Evolutionary conservation across 2,113 vertebrate genomes (phyloP).

Genomic region (Triplophysa tibetana): DNA sequence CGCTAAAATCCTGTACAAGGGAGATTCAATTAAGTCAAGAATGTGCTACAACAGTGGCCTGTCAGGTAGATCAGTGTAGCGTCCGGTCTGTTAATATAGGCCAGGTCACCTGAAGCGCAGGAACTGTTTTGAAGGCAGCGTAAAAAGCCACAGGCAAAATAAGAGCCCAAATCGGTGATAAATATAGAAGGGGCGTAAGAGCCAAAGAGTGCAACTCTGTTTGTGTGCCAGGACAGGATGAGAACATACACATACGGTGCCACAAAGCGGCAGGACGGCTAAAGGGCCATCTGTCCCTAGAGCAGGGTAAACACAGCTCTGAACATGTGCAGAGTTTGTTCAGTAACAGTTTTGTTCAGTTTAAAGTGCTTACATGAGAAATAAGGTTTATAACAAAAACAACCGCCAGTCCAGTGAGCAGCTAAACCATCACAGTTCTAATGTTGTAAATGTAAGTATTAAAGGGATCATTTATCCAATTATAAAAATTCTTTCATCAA

Average conservation of each 20-base stretch:
- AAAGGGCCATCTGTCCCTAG: slow-evolving; percentile 70
- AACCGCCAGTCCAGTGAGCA: no score
- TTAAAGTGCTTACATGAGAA: no score
- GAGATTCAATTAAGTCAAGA: slow-evolving; percentile 19
- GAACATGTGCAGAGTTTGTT: background rate
- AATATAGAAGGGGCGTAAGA: background rate
- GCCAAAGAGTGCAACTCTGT: slow-evolving; percentile 23
- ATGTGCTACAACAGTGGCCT: slow-evolving; percentile 50
- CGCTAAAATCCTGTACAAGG: slow-evolving; percentile 12
- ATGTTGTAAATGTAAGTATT: no score
- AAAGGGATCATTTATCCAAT: no score
- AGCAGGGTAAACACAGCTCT: slow-evolving; percentile 45
- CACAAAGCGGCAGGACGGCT: slow-evolving; percentile 54
- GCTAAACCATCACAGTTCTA: no score
- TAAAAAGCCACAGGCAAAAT: slow-evolving; percentile 52
- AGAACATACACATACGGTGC: slow-evolving; percentile 60
- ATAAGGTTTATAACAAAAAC: no score
- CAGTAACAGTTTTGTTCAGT: no score
- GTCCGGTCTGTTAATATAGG: slow-evolving; percentile 44
- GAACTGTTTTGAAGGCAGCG: slow-evolving; percentile 55
- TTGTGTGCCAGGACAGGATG: slow-evolving; percentile 64
- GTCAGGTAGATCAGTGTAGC: slow-evolving; percentile 53
- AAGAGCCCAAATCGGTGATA: slow-evolving; percentile 45
- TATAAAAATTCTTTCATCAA: no score
- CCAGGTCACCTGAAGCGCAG: slow-evolving; percentile 60